Conservation (phyloP, 2,888 invertebrate genomes). For the Acholoe squamosa region DNA sequence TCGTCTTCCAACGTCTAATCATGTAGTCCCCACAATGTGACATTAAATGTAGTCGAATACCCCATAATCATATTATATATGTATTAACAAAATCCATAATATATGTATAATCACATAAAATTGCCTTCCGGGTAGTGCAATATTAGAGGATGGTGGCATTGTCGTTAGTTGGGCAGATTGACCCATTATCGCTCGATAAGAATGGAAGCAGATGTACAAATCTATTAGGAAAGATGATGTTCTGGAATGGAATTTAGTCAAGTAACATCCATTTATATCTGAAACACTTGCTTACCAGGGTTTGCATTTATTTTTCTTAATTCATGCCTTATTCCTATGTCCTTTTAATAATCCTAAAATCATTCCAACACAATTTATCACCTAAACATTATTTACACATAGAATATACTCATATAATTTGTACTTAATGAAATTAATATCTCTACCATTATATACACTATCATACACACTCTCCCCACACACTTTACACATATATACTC, state of each 20-base stretch:
- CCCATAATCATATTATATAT: neutral
- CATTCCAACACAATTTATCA: neutral
- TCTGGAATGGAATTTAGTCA: neutral
- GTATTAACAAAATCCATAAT: too few relatives aligned
- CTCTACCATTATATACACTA: neutral
- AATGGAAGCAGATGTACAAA: neutral
- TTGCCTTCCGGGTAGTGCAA: slow-evolving; percentile 28
- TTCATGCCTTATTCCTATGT: too few relatives aligned
- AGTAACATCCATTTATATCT: neutral
- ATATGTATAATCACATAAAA: neutral
- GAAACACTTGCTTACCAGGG: neutral
- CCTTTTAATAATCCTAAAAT: neutral
- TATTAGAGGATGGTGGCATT: neutral
- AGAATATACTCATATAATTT: neutral
- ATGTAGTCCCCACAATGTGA: neutral
- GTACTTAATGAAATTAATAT: neutral
- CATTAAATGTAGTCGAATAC: neutral
- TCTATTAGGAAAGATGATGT: neutral
- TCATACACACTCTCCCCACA: neutral
- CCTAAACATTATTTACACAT: neutral
- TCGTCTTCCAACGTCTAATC: slow-evolving; percentile 41
- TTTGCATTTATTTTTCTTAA: neutral
- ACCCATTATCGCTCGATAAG: neutral
- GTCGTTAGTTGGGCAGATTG: neutral
- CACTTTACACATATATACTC: neutral